These are phyloP conservation scores for Cetonia aurata DNA, from an alignment of 2,888 invertebrate species.

Conservation along the genomic window DNA sequence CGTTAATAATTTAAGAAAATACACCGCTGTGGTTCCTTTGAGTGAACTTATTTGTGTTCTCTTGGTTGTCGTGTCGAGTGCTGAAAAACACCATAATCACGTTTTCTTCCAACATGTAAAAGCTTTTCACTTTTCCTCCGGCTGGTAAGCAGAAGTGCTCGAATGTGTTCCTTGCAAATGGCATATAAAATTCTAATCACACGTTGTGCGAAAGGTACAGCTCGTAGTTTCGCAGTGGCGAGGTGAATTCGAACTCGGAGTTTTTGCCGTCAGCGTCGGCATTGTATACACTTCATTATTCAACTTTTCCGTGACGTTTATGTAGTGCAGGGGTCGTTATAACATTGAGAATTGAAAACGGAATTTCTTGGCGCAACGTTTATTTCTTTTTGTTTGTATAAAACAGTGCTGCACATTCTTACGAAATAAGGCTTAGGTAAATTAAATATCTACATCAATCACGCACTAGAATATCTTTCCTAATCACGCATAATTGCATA, in stretches of 20 bases:
- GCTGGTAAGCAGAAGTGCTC: constrained; percentile 6
- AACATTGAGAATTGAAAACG: neutral
- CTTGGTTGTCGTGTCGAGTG: neutral
- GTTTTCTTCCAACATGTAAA: constrained; percentile 28
- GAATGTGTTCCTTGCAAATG: constrained; percentile 18
- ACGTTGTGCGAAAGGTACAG: neutral
- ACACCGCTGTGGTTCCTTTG: neutral
- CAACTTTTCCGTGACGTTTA: constrained; percentile 3
- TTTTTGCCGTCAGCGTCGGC: neutral
- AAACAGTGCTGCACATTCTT: too few relatives aligned
- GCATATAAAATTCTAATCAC: constrained; percentile 30
- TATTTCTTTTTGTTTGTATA: neutral
- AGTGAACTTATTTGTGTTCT: neutral
- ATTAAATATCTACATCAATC: too few relatives aligned
- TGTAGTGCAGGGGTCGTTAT: neutral
- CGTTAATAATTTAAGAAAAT: constrained; percentile 17
- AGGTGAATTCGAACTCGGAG: constrained; percentile 9
- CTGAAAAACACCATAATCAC: constrained; percentile 10
- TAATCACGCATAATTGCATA: too few relatives aligned
- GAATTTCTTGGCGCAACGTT: neutral
- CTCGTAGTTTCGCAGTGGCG: too few relatives aligned
- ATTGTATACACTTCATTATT: constrained; percentile 4
- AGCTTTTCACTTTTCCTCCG: constrained; percentile 28
- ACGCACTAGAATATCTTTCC: too few relatives aligned
- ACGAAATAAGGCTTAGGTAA: too few relatives aligned